Base-by-base conservation (phyloP, 2,888 invertebrate genomes). In the Frankliniella fusca region DNA sequence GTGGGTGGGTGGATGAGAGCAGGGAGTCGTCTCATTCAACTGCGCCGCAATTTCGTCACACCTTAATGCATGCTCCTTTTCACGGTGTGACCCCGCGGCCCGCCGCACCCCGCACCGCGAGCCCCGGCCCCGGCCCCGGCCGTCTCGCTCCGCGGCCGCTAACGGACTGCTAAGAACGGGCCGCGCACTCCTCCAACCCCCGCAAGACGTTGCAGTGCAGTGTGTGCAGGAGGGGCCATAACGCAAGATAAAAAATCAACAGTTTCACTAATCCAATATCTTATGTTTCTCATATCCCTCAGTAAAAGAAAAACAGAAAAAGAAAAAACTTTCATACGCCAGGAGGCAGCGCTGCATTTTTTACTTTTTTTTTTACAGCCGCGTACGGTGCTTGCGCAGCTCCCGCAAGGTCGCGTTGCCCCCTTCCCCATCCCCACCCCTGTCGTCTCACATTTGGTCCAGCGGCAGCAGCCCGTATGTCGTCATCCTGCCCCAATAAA, bases 21-120 rank as follows among this genome's bases (percentile, higher is more conserved):
- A 61, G 70, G 70, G 27, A 27, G 70, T 70, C 70, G 70, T 76
- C 70, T 76, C 70, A 76, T 76, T 76, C 70, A 76, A 76, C 70
- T 76, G 70, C 70, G 9, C 70, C 70, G 70, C 70, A 76, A 76
- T 76, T 23, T 76, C 70, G 70, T 76, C 70, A 76, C 70, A 76
- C 70, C 70, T 70, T 76, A 23, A 27, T 76, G 70, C 70, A 76
- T 61, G 61, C 61, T 11, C 61, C 61, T 61, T 61, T 61, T 61
- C 61, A 61, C 61, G 61, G 61, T 61, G 18, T 61, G 18, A n/a
- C 18, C 61, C 61, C 11, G 20, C 20, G 61, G 20, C 7, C 61
- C 23, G 70, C n/a, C 23, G n/a, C 70, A 23, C 70, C 70, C n/a
- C n/a, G 65, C 65, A 2, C 70, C n/a, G 65, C 65, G 15, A 18